A percentile compares a stretch with the other conserved stretches of the same genome.
Evolutionary conservation across 1,140 invertebrate genomes (phyloP).

Genomic region (Cyphomyrmex costatus): DNA sequence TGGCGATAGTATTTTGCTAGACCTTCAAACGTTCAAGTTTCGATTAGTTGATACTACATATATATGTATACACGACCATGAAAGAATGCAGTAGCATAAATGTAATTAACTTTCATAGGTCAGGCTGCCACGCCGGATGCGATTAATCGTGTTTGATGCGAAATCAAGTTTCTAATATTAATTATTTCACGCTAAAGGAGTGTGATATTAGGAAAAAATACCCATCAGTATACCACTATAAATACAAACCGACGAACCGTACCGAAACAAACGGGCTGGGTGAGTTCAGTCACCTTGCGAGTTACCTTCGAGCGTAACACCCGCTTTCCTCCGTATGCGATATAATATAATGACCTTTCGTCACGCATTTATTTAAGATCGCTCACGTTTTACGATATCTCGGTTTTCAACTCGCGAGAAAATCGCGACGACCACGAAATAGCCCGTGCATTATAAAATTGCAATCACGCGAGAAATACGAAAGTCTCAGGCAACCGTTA

Average conservation of each 20-base stretch:
- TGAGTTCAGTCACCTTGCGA: constrained; percentile 75
- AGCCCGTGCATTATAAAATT: constrained; percentile 17
- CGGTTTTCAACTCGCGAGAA: not conserved
- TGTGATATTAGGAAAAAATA: constrained; percentile 24
- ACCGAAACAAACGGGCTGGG: constrained; percentile 47
- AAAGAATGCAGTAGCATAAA: not conserved
- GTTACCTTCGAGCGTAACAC: constrained; percentile 70
- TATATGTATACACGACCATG: not conserved
- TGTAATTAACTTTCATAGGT: constrained; percentile 29
- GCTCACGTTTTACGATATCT: constrained; percentile 45
- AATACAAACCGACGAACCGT: constrained; percentile 36
- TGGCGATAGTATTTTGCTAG: not conserved
- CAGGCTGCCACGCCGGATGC: not conserved
- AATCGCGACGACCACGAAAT: constrained; percentile 11
- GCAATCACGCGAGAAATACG: not conserved
- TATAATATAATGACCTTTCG: constrained; percentile 70
- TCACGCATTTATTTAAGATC: constrained; percentile 68
- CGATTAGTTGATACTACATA: not conserved
- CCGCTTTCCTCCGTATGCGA: constrained; percentile 4
- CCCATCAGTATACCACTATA: not conserved
- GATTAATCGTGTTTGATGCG: constrained; percentile 22
- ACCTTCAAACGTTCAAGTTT: not conserved
- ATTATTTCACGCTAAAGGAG: constrained; percentile 31
- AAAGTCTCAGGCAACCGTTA: not conserved
- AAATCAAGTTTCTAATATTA: constrained; percentile 34